Percentiles rank a stretch among this genome's conserved stretches.
phyloP scores from a whole-genome alignment of 2,797 vertebrate genomes.

The Hemitrygon akajei region DNA sequence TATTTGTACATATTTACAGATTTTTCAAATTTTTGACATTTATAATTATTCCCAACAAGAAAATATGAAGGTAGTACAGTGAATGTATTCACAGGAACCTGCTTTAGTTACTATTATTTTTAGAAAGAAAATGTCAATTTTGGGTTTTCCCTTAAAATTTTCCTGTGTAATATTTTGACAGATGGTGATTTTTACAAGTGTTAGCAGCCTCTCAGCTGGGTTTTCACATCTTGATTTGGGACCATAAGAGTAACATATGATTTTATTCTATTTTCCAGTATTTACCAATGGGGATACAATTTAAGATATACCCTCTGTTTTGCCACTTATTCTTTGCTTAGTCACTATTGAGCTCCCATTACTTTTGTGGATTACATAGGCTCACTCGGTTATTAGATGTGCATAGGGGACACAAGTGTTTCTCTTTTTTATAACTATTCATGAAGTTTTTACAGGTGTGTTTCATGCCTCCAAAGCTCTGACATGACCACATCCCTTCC shows the following conservation, averaged over 20 bases:
- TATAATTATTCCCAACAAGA: not conserved
- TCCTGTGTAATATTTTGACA: not conserved
- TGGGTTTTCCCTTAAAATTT: not conserved
- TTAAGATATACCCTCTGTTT: not conserved
- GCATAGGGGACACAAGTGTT: not conserved
- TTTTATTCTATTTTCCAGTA: not conserved
- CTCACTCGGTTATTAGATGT: not conserved
- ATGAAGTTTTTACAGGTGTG: not conserved
- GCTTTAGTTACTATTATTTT: not conserved
- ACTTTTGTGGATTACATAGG: not conserved
- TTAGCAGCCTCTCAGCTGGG: too few relatives aligned
- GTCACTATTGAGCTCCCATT: not conserved
- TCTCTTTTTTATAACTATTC: not conserved
- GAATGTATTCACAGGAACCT: not conserved
- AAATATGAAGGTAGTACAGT: not conserved
- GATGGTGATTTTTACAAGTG: not conserved
- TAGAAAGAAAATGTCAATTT: not conserved
- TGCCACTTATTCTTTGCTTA: not conserved
- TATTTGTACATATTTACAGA: not conserved
- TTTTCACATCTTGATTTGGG: not conserved
- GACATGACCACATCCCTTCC: too few relatives aligned
- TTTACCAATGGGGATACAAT: not conserved
- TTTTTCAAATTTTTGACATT: not conserved
- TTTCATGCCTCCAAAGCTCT: not conserved
- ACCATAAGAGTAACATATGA: not conserved